Evolutionary conservation across 2,888 invertebrate genomes (phyloP).

Genomic region (Amorpha juglandis): DNA sequence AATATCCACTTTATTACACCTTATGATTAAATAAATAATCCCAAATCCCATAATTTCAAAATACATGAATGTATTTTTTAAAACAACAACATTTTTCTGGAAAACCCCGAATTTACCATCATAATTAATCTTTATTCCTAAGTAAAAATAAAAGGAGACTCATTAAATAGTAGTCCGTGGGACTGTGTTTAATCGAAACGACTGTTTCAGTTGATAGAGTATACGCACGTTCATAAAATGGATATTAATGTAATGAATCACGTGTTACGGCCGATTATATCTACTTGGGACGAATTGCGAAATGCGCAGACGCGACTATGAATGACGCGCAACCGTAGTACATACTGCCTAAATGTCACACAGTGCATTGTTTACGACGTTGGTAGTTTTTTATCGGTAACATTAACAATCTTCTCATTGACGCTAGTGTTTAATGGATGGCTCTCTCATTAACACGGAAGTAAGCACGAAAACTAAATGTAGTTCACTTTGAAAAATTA

Average conservation of each 20-base stretch:
- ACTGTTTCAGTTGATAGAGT: background rate
- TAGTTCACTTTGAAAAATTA: too few species aligned
- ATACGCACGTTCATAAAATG: conserved; percentile 15
- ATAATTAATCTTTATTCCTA: background rate
- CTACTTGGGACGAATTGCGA: conserved; percentile 8
- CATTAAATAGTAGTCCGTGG: background rate
- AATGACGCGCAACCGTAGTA: background rate
- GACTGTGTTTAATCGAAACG: background rate
- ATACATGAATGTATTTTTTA: too few species aligned
- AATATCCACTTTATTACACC: too few species aligned
- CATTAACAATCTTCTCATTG: background rate
- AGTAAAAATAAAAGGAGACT: background rate
- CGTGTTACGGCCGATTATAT: conserved; percentile 13
- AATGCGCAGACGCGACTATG: background rate
- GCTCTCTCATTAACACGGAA: too few species aligned
- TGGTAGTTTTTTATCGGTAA: background rate
- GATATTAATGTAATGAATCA: conserved; percentile 12
- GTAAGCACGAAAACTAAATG: too few species aligned
- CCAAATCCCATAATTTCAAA: too few species aligned
- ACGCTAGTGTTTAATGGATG: background rate
- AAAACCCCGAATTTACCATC: background rate
- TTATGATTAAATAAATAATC: too few species aligned
- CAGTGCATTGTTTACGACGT: background rate
- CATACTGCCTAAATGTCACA: background rate
- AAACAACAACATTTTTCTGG: too few species aligned